These are phyloP conservation scores for Lerista edwardsae DNA, from an alignment of 2,797 vertebrate genomes.

Conservation along the genomic window DNA sequence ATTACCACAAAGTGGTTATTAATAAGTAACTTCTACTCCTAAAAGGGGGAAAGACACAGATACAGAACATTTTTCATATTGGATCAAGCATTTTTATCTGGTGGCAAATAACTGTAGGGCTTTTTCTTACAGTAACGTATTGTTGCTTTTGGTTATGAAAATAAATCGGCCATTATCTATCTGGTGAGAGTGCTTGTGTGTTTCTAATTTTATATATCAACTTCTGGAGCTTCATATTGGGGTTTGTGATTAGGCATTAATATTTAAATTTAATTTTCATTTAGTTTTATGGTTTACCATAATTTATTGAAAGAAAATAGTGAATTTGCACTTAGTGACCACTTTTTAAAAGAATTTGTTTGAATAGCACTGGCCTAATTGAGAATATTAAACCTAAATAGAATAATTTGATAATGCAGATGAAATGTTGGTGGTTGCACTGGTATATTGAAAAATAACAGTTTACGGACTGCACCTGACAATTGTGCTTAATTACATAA, in stretches of 20 bases:
- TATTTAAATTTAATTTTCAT: background rate
- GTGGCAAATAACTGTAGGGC: slow-evolving; percentile 63
- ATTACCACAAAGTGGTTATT: background rate
- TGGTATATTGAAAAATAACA: background rate
- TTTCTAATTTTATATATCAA: background rate
- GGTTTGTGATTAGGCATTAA: background rate
- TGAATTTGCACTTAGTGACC: background rate
- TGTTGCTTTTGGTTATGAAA: background rate
- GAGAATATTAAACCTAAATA: background rate
- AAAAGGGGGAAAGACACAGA: background rate
- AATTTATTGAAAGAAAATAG: background rate
- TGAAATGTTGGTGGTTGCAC: background rate
- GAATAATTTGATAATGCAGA: background rate
- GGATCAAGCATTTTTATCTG: slow-evolving; percentile 28
- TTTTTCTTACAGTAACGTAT: slow-evolving; percentile 49
- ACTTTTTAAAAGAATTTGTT: background rate
- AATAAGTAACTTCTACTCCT: background rate
- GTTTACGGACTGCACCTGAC: background rate
- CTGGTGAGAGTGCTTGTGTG: no score
- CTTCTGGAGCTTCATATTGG: background rate
- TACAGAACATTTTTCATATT: background rate
- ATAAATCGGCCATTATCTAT: background rate
- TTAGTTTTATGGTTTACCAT: background rate
- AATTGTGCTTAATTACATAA: background rate
- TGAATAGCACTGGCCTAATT: background rate